Evolutionary conservation across 2,797 vertebrate species (phyloP), one percentile per base, ranked within the genome.

Genomic region (Sebastes miniatus): DNA sequence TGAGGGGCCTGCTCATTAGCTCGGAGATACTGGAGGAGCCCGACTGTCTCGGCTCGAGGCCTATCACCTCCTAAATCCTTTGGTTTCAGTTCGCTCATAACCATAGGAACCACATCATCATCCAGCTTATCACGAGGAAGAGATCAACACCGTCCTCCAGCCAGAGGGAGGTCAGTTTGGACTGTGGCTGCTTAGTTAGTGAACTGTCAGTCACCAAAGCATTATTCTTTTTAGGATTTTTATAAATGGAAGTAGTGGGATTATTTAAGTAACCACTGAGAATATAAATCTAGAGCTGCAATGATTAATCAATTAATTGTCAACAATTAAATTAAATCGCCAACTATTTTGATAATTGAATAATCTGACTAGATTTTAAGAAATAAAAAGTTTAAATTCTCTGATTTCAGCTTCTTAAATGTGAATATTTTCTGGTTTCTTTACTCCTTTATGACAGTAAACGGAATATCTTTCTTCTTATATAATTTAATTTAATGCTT

Each of bases 1-100:
- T 80, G 83, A 91, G 86, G 81, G 85, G 86, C 80, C 80, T 24
- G 68, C 85, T 89, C 86, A 87, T 88, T 91, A 91, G 80, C 89
- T 85, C 69, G 2, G 73, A 87, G 82, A 87, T 72, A 65, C 75
- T 68, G 77, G 54, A 85, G 78, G 68, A 87, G 84, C 77, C 84
- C 18, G 56, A 82, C 73, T 27, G 77, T 86, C 85, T 73, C 25
- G 80, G 86, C 80, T 84, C 31, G 14, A 78, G 83, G 79, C 80
- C 85, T 71, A 83, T 90, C 87, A 79, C 79, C 80, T 69, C 79
- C 80, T 69, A 79, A 79, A 89, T 83, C 79, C 70, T 87, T 71
- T 56, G 57, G 74, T 88, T 85, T 80, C 57, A 83, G 75, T 84
- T 84, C 62, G 50, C 81, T 81, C 74, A 89, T 54, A 85, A 86